Base-by-base conservation (phyloP, 1,140 invertebrate genomes). In the Pogonomyrmex barbatus region DNA sequence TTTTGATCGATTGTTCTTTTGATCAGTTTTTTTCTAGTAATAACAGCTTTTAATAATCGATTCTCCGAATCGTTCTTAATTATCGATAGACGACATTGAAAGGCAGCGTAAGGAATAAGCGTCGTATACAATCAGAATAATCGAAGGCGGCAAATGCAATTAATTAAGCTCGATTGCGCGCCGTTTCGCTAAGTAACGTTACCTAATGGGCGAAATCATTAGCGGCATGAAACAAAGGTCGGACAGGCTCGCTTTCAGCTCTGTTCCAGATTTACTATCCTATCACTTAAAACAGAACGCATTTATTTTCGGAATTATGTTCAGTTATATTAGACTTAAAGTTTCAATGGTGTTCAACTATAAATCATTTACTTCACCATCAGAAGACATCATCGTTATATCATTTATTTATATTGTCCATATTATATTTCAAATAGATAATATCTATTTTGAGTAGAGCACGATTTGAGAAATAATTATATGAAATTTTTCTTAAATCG, bases 181-280 rank as follows among this genome's bases (percentile, higher is more conserved):
- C 45, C 17, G 62, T 82, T 77, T 71, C 70, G 63, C 56, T 81
- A 87, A 85, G 68, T 91, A 89, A 90, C 76, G 84, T 85, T 86
- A 67, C 75, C 84, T 91, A 90, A 89, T 88, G 90, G 54, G 85
- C 76, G 88, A 91, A 91, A 91, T 90, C 90, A 91, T 91, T 91
- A 91, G 86, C 84, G 86, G 58, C 84, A 70, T 54, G 75, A 87
- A 82, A 90, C 86, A 85, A 89, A 91, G 86, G 67, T 85, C 60
- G 36, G 36, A 39, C 77, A 79, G 24, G 54, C 42, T 87, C 68
- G 50, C 47, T 73, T 17, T 39, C 24, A 39, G 6, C 45, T 42
- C 14, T 47, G 33, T 45, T 52, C 45, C 36, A 58, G 42, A 89
- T 78, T 79, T 73, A 60, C 67, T 47, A 39, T 52, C 39, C 73